Evolutionary conservation across 92 coral and sea anemone species (phyloP).

Genomic region (Plumapathes pennacea): DNA sequence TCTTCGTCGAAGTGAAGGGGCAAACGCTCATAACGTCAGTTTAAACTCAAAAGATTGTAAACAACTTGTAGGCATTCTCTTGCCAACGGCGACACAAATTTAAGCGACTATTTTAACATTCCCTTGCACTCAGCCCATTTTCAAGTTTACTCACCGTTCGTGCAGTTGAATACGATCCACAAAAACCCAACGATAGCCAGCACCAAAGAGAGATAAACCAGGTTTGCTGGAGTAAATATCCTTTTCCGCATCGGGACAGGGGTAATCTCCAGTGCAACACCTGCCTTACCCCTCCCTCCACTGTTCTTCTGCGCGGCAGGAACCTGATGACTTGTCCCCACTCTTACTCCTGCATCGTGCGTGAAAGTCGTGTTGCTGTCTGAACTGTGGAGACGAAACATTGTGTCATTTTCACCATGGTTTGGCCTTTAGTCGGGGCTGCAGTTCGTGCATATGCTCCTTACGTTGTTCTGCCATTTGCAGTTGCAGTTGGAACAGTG

Average conservation of each 20-base stretch:
- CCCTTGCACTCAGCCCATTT: too few relatives aligned
- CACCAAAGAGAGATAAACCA: constrained; percentile 35
- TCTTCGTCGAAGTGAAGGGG: too few relatives aligned
- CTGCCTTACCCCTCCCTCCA: too few relatives aligned
- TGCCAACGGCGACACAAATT: too few relatives aligned
- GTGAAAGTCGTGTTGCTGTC: too few relatives aligned
- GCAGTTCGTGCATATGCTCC: constrained; percentile 86
- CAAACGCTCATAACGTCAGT: too few relatives aligned
- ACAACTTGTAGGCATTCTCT: too few relatives aligned
- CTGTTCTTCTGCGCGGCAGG: neutral
- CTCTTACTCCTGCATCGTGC: neutral
- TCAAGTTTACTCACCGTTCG: constrained; percentile 17
- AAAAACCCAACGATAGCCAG: constrained; percentile 50
- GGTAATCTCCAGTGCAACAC: too few relatives aligned
- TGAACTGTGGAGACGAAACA: constrained; percentile 3
- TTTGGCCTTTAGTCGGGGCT: constrained; percentile 76
- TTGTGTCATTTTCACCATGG: constrained; percentile 8
- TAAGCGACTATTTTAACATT: too few relatives aligned
- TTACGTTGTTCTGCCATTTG: constrained; percentile 85
- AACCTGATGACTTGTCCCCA: neutral
- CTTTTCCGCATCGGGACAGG: constrained; percentile 25
- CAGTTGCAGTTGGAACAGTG: constrained; percentile 83
- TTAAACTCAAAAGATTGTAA: too few relatives aligned
- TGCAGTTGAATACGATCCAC: constrained; percentile 59
- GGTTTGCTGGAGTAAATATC: constrained; percentile 43